Conservation (phyloP, 1,140 invertebrate genomes). For the Oncopodura yosiiana region DNA sequence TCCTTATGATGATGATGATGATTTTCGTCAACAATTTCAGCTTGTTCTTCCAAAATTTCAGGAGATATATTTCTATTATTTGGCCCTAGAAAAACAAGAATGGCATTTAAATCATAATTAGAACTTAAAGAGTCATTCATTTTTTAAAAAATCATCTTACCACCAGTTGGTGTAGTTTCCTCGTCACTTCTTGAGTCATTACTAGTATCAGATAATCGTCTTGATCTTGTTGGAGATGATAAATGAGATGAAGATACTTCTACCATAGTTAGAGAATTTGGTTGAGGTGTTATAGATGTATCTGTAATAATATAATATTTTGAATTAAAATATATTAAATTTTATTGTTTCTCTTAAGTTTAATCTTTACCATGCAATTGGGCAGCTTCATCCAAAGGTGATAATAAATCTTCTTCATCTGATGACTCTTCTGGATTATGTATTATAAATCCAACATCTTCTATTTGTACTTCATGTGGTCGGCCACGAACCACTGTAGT, state of each 20-base stretch:
- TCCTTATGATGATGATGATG: no score
- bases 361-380: conserved; percentile 42
- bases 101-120: no score
- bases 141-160: no score
- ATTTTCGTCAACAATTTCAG: no score
- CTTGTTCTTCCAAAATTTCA: no score
- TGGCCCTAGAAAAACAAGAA: no score
- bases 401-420: conserved; percentile 79
- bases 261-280: conserved; percentile 40
- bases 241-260: conserved; percentile 44
- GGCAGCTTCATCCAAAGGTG: conserved; percentile 63
- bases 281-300: conserved; percentile 25
- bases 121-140: no score
- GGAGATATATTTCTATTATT: no score
- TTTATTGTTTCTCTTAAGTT: conserved; percentile 33
- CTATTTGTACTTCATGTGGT: conserved; percentile 27
- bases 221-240: conserved; percentile 48
- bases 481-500: conserved; percentile 14
- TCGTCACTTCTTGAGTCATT: conserved; percentile 57
- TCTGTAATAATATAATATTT: no score
- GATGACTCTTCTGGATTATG: conserved; percentile 66
- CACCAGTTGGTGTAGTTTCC: conserved; percentile 55
- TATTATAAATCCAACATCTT: conserved; percentile 10
- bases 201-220: conserved; percentile 45
- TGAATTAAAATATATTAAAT: no score